Evolutionary conservation across 2,113 vertebrate genomes (phyloP), one percentile per base, ranked within the genome.

Genomic region (Syrmaticus mikado): DNA sequence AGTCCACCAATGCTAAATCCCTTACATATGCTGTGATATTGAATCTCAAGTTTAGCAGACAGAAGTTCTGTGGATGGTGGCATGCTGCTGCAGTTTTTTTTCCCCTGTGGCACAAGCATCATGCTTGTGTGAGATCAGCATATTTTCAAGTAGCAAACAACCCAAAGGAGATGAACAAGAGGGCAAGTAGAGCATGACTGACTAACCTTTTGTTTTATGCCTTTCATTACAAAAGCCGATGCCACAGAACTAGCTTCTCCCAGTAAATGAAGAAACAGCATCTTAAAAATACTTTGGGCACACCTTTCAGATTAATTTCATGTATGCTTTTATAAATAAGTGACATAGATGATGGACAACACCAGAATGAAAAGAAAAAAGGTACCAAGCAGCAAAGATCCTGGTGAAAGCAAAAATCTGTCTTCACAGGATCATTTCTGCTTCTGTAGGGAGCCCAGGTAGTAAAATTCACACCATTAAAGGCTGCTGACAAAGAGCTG

Each of bases 401-500:
- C 2, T 34, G 12, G 27, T 57, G 34, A 91, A 88, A 84, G 53
- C 38, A 83, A 89, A 92, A 85, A 55, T 52, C 28, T 65, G 55
- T 82, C 60, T 85, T 41, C 60, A 55, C 2, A 6, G 52, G 25
- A 83, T 82, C 58, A 41, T 24, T 88, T 88, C 68, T 65, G 43
- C 30, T 74, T 9, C 71, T 38, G 14, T 22, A 83, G n/a, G 36
- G 46, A 90, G 68, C 52, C 66, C 52, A 75, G n/a, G 45, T 4
- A 82, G 60, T 46, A 92, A 85, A 19, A 45, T 11, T 64, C 64
- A 87, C 41, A 83, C 40, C 40, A 41, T 64, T 68, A 77, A 91
- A 77, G 61, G 48, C 61, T 88, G 65, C 61, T 88, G 87, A 75
- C 57, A 80, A 87, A 60, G 52, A 68, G 90, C 45, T 87, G 72